These are phyloP conservation scores for Tenodera sinensis DNA, from an alignment of 2,888 invertebrate genomes.

Conservation along the genomic window DNA sequence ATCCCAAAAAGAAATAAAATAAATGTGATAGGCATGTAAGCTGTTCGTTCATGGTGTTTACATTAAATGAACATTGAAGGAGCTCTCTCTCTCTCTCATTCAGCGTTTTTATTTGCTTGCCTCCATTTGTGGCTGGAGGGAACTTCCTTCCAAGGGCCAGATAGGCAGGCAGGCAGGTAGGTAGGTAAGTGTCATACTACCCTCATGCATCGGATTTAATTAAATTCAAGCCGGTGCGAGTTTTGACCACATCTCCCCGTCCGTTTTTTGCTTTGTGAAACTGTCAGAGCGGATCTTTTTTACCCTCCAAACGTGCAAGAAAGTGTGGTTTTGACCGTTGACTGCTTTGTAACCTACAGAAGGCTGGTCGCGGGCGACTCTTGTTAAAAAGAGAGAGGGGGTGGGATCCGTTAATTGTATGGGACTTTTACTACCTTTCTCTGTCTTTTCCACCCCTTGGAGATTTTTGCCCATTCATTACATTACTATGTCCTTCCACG, in stretches of 20 bases:
- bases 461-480: not conserved
- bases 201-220: not conserved
- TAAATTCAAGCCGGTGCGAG: constrained; percentile 11
- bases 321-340: not conserved
- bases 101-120: not conserved
- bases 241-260: constrained; percentile 1
- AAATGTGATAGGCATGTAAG: not conserved
- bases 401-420: not conserved
- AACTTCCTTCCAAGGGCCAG: not conserved
- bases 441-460: not conserved
- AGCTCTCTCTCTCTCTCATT: not conserved
- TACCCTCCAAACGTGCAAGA: not conserved
- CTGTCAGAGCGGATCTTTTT: not conserved
- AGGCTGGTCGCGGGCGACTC: not conserved
- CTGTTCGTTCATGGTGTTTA: not conserved
- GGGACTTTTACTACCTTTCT: not conserved
- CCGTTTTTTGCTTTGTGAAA: constrained; percentile 8
- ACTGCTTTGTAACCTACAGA: not conserved
- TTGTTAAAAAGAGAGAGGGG: not conserved
- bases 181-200: not conserved
- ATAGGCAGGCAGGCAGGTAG: not conserved
- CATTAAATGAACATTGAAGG: not conserved
- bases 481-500: not conserved
- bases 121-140: not conserved
- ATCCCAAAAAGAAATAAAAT: too few relatives aligned